Evolutionary conservation across 2,888 invertebrate genomes (phyloP).

Genomic region (Napeogenes inachia): DNA sequence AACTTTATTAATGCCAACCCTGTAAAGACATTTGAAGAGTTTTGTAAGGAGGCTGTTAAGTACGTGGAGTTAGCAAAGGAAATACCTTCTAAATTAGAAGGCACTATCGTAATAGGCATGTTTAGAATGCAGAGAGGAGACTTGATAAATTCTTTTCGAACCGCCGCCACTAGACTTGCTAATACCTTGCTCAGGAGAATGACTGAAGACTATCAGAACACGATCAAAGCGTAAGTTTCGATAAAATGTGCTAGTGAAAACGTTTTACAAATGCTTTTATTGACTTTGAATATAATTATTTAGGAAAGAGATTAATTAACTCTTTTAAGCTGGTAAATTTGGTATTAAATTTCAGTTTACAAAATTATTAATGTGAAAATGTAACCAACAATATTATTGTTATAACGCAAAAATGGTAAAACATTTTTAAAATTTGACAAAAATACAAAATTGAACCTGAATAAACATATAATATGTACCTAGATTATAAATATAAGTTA

Average conservation of each 20-base stretch:
- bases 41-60: constrained; percentile 76
- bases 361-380: no score
- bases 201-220: constrained; percentile 87
- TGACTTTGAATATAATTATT: neutral
- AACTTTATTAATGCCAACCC: constrained; percentile 82
- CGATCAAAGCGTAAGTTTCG: constrained; percentile 82
- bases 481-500: no score
- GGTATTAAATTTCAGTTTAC: no score
- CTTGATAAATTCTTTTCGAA: constrained; percentile 83
- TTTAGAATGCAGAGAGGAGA: constrained; percentile 90
- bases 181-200: constrained; percentile 84
- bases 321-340: no score
- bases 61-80: constrained; percentile 80
- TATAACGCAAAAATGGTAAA: no score
- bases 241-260: neutral
- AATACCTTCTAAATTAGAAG: constrained; percentile 78
- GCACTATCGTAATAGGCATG: constrained; percentile 86
- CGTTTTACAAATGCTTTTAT: neutral
- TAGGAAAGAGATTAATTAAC: neutral
- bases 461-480: no score
- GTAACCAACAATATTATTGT: no score
- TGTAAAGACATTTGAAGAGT: constrained; percentile 80
- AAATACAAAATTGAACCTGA: no score
- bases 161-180: constrained; percentile 82
- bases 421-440: no score